Conservation (phyloP, 2,113 vertebrate species). For the Phalacrocorax pelagicus region DNA sequence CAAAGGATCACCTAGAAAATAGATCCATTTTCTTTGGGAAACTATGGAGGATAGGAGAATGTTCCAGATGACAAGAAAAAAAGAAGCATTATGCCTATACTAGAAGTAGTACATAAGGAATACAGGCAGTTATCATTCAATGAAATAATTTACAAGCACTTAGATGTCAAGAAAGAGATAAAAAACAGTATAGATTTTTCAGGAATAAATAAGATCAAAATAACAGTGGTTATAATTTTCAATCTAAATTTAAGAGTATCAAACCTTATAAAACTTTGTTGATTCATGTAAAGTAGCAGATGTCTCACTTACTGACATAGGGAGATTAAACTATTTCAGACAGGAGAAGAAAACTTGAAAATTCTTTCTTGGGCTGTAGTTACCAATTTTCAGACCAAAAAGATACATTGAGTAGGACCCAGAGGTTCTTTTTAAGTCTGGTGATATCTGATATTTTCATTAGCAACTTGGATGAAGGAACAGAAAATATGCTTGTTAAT, state of each 20-base stretch:
- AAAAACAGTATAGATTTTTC: background rate
- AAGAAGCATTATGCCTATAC: background rate
- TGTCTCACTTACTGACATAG: background rate
- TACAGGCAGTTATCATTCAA: background rate
- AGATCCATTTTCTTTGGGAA: background rate
- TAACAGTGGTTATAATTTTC: background rate
- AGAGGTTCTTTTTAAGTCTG: background rate
- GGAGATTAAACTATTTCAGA: background rate
- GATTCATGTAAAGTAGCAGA: background rate
- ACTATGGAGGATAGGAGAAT: background rate
- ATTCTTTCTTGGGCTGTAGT: background rate
- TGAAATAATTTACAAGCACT: background rate
- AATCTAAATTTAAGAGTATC: background rate
- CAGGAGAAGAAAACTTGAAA: background rate
- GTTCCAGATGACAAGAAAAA: background rate
- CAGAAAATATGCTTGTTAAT: background rate
- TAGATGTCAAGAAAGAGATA: background rate
- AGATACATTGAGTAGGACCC: background rate
- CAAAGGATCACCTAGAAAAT: background rate
- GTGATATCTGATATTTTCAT: background rate
- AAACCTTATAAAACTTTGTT: background rate
- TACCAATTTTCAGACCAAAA: background rate
- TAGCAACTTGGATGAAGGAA: background rate
- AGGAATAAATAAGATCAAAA: background rate
- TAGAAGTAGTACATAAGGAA: background rate